Evolutionary conservation across 2,797 vertebrate genomes (phyloP).

Genomic region (Lindbergichthys nudifrons): DNA sequence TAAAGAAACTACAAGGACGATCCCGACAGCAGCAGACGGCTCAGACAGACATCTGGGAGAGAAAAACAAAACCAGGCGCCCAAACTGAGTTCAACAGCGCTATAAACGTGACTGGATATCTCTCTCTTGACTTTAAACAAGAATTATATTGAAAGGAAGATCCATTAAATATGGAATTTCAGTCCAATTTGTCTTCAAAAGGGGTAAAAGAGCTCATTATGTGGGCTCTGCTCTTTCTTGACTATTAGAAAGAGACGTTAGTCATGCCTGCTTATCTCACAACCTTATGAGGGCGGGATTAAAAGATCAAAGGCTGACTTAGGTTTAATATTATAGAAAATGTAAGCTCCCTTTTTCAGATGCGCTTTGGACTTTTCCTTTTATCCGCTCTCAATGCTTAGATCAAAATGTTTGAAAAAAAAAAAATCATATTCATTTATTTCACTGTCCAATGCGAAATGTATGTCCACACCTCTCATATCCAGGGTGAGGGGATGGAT

Average conservation of each 20-base stretch:
- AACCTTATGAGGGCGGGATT: constrained; percentile 97
- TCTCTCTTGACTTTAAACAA: constrained; percentile 69
- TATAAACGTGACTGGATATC: constrained; percentile 54
- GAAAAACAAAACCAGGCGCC: constrained; percentile 43
- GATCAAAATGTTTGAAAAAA: constrained; percentile 73
- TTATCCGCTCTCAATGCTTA: constrained; percentile 79
- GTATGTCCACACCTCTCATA: constrained; percentile 76
- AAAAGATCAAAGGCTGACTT: constrained; percentile 98
- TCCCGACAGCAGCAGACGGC: constrained; percentile 56
- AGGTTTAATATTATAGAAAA: constrained; percentile 92
- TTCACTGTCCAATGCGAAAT: constrained; percentile 76
- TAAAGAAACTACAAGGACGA: constrained; percentile 54
- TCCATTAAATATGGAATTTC: constrained; percentile 86
- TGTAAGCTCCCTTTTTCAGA: constrained; percentile 89
- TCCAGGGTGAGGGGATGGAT: constrained; percentile 57
- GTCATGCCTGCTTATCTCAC: constrained; percentile 96
- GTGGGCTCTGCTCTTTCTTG: constrained; percentile 87
- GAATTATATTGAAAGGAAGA: constrained; percentile 79
- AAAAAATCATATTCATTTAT: constrained; percentile 82
- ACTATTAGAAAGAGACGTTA: constrained; percentile 94
- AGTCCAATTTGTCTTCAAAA: constrained; percentile 89
- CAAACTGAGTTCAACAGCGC: constrained; percentile 40
- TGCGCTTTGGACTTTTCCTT: constrained; percentile 80
- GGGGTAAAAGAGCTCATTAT: constrained; percentile 89
- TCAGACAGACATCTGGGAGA: constrained; percentile 54